These are phyloP conservation scores for Vespertilio murinus DNA, from an alignment of 2,797 vertebrate genomes.

Conservation along the genomic window DNA sequence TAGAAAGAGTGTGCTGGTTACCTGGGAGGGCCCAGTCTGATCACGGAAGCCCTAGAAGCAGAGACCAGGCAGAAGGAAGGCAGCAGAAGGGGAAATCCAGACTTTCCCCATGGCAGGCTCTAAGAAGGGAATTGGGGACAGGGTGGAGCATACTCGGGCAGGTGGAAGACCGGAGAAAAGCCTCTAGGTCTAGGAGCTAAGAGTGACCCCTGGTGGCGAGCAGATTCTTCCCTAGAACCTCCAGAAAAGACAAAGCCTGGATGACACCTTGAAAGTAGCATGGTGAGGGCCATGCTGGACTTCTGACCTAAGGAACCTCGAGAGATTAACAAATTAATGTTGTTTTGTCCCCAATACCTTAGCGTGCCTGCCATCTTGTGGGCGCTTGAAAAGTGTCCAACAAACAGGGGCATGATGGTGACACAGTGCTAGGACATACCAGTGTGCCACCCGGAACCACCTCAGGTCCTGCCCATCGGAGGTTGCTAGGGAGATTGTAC, in stretches of 20 bases:
- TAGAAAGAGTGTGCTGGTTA: not conserved
- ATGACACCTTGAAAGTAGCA: not conserved
- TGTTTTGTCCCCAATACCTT: not conserved
- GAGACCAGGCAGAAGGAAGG: not conserved
- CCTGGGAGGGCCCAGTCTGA: not conserved
- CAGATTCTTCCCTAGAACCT: not conserved
- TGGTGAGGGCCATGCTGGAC: not conserved
- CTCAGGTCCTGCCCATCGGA: not conserved
- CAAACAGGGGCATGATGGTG: accelerated
- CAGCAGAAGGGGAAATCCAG: not conserved
- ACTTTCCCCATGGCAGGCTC: not conserved
- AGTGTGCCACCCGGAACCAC: not conserved
- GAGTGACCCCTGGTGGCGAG: not conserved
- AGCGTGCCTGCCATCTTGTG: constrained; percentile 4
- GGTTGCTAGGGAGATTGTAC: not conserved
- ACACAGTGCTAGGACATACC: not conserved
- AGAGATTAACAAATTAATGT: not conserved
- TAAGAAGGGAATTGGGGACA: not conserved
- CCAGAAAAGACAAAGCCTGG: not conserved
- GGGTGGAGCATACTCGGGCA: not conserved
- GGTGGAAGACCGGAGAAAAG: not conserved
- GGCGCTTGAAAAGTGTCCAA: not conserved
- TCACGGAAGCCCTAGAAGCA: not conserved
- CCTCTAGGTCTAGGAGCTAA: not conserved
- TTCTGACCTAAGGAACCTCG: not conserved